phyloP scores from a whole-genome alignment of 2,888 invertebrate genomes.

The Nephrotoma guestfalica region DNA sequence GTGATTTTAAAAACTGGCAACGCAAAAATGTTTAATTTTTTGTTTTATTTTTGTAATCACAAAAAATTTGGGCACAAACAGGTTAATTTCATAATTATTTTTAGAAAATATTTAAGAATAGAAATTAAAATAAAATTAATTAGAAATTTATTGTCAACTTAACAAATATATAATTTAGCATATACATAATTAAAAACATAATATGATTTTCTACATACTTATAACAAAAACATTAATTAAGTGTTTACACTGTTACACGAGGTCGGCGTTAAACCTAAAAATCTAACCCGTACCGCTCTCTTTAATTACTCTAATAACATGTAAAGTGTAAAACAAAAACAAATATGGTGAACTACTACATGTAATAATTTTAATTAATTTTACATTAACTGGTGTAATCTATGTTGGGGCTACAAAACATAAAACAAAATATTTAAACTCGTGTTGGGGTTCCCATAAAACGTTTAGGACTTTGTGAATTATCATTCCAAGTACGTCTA shows the following conservation, averaged over 20 bases:
- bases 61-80: not conserved
- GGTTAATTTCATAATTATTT: not conserved
- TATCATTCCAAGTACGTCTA: conserved; percentile 21
- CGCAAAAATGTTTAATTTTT: not conserved
- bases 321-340: not conserved
- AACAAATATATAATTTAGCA: not conserved
- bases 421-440: conserved; percentile 19
- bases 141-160: not conserved
- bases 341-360: not conserved
- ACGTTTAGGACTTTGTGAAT: conserved; percentile 20
- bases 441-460: conserved; percentile 30
- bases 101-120: not conserved
- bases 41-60: not conserved
- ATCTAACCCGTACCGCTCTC: not conserved
- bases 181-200: not conserved
- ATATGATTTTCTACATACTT: not conserved
- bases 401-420: not conserved
- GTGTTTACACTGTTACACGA: not conserved
- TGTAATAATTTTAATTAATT: not conserved
- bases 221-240: not conserved
- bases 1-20: not conserved
- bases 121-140: not conserved
- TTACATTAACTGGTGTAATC: not conserved
- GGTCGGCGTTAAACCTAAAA: not conserved
- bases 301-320: not conserved